These are phyloP conservation scores for Siniperca obscura DNA, from an alignment of 2,797 vertebrate species.

Conservation along the genomic window DNA sequence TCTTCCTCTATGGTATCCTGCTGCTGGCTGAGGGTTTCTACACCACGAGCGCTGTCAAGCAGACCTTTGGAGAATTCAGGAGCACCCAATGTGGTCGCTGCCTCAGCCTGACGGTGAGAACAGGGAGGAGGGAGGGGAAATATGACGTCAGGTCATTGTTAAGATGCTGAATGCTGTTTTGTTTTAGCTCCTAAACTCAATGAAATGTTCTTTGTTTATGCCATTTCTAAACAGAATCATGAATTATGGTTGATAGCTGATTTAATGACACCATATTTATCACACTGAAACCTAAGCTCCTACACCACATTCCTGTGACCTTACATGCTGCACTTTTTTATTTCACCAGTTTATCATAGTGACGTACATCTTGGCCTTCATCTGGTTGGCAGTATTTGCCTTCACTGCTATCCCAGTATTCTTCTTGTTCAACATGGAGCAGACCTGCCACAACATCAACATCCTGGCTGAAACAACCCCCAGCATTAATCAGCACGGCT, in stretches of 20 bases:
- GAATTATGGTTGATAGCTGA: slow-evolving; percentile 44
- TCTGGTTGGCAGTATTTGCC: slow-evolving; percentile 96
- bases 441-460: slow-evolving; percentile 95
- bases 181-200: slow-evolving; percentile 31
- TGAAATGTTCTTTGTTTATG: slow-evolving; percentile 45
- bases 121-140: slow-evolving; percentile 64
- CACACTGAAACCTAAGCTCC: slow-evolving; percentile 30
- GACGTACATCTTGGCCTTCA: slow-evolving; percentile 92
- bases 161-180: slow-evolving; percentile 34
- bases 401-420: slow-evolving; percentile 94
- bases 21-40: slow-evolving; percentile 99
- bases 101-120: slow-evolving; percentile 95
- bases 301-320: slow-evolving; percentile 43
- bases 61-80: slow-evolving; percentile 98
- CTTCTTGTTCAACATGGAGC: slow-evolving; percentile 97
- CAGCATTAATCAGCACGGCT: slow-evolving; percentile 86
- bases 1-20: slow-evolving; percentile 98
- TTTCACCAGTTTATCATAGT: slow-evolving; percentile 93
- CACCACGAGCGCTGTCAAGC: slow-evolving; percentile 96
- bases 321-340: slow-evolving; percentile 34
- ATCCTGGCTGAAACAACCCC: slow-evolving; percentile 92
- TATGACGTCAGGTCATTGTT: slow-evolving; percentile 34
- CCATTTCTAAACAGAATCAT: slow-evolving; percentile 17
- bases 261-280: slow-evolving; percentile 52
- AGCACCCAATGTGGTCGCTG: slow-evolving; percentile 95